A percentile compares a stretch with the other conserved stretches of the same genome.
Conservation (phyloP, 2,888 invertebrate species). For the Margaritifera margaritifera region DNA sequence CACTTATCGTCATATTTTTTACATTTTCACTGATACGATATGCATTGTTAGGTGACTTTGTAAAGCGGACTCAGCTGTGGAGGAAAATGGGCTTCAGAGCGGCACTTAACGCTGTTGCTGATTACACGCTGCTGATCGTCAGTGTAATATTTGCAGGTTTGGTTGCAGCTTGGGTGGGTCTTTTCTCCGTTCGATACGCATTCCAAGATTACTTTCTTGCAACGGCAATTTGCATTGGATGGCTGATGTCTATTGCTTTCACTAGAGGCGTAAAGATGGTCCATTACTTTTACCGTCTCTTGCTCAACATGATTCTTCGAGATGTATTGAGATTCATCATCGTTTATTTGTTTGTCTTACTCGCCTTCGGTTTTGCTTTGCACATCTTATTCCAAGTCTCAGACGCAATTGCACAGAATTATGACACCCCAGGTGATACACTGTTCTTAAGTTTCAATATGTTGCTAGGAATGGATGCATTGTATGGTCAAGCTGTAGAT, state of each 20-base stretch:
- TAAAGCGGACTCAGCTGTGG: conserved; percentile 13
- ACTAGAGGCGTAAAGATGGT: conserved; percentile 62
- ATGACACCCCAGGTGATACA: conserved; percentile 46
- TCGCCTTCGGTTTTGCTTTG: conserved; percentile 65
- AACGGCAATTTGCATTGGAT: conserved; percentile 56
- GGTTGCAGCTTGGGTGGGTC: conserved; percentile 52
- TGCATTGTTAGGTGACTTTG: conserved; percentile 2
- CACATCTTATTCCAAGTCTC: conserved; percentile 55
- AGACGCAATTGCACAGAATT: conserved; percentile 25
- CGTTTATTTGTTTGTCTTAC: conserved; percentile 62
- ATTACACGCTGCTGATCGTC: conserved; percentile 3
- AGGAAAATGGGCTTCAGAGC: conserved; percentile 14
- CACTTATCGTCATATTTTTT: background rate
- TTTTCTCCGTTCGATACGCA: conserved; percentile 27
- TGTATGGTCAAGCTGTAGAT: conserved; percentile 32
- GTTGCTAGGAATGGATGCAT: conserved; percentile 63
- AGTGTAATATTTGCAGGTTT: conserved; percentile 40
- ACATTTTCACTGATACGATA: background rate
- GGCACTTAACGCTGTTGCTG: conserved; percentile 2
- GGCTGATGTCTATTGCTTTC: conserved; percentile 62
- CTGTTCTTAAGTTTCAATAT: conserved; percentile 62
- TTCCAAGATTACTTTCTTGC: conserved; percentile 59
- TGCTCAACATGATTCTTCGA: conserved; percentile 60
- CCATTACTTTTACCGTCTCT: conserved; percentile 64
- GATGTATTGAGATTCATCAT: conserved; percentile 61